These are phyloP conservation scores for Polymixis flavicincta DNA, from an alignment of 2,888 invertebrate species.

Conservation along the genomic window DNA sequence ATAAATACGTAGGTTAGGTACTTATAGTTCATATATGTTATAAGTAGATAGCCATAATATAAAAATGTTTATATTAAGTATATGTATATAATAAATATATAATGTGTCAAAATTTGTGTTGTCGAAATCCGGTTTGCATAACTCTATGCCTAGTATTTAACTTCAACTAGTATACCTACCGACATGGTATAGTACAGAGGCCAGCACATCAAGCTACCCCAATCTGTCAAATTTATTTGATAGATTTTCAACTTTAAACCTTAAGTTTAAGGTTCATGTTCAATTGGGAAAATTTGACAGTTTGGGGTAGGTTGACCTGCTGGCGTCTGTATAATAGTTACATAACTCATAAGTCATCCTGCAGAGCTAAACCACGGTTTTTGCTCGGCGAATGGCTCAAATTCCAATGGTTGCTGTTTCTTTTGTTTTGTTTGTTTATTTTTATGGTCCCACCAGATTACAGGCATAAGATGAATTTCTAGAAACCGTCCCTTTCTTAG, in stretches of 20 bases:
- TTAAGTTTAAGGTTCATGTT: too few species aligned
- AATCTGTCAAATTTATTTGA: too few species aligned
- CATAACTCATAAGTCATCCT: neutral
- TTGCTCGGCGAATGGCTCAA: constrained; percentile 13
- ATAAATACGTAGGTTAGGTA: constrained; percentile 2
- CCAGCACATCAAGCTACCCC: too few species aligned
- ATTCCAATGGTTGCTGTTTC: neutral
- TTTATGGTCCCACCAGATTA: neutral
- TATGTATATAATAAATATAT: constrained; percentile 11
- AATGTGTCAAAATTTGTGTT: constrained; percentile 37
- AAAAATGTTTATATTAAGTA: neutral
- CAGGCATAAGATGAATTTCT: neutral
- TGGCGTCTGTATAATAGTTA: too few species aligned
- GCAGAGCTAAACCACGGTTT: constrained; percentile 3
- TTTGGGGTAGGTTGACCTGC: too few species aligned
- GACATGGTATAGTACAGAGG: neutral
- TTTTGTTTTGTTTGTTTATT: too few species aligned
- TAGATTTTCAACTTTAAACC: too few species aligned
- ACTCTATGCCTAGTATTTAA: constrained; percentile 27
- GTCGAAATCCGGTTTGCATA: constrained; percentile 50
- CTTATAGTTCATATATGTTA: constrained; percentile 6
- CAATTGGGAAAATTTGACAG: too few species aligned
- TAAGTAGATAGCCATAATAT: neutral
- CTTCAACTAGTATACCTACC: neutral
- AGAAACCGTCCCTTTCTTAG: constrained; percentile 13